phyloP scores from a whole-genome alignment of 2,113 vertebrate species.

The Apus apus region DNA sequence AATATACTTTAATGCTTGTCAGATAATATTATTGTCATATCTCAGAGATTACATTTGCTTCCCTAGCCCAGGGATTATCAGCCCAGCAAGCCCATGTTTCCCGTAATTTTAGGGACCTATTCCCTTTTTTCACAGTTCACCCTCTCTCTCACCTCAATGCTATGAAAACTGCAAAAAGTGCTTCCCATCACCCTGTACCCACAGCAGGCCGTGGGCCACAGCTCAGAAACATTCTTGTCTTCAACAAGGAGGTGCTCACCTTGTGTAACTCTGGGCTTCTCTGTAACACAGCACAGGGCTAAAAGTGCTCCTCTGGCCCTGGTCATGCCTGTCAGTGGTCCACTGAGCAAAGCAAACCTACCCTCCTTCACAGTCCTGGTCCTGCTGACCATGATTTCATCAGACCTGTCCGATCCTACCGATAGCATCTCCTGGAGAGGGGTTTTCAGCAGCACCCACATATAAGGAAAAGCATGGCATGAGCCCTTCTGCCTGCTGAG shows the following conservation, averaged over 20 bases:
- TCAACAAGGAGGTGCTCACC: background rate
- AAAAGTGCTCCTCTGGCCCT: background rate
- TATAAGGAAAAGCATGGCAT: fast-evolving
- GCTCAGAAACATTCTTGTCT: background rate
- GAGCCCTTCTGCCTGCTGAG: background rate
- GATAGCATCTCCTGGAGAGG: background rate
- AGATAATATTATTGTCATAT: background rate
- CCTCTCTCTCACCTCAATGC: background rate
- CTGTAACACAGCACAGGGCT: background rate
- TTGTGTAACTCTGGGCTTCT: background rate
- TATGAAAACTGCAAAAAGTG: background rate
- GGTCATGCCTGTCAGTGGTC: background rate
- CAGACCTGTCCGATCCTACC: fast-evolving
- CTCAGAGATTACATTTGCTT: background rate
- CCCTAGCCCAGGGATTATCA: background rate
- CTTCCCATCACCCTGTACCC: background rate
- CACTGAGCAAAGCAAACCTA: background rate
- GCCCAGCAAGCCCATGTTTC: background rate
- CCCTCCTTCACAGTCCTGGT: background rate
- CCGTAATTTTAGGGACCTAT: background rate
- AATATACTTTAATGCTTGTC: background rate
- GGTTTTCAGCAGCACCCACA: background rate
- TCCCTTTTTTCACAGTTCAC: background rate
- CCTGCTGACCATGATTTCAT: fast-evolving
- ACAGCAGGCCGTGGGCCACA: background rate